Evolutionary conservation across 2,113 vertebrate genomes (phyloP), one percentile per base, ranked within the genome.

Genomic region (Camelus dromedarius): DNA sequence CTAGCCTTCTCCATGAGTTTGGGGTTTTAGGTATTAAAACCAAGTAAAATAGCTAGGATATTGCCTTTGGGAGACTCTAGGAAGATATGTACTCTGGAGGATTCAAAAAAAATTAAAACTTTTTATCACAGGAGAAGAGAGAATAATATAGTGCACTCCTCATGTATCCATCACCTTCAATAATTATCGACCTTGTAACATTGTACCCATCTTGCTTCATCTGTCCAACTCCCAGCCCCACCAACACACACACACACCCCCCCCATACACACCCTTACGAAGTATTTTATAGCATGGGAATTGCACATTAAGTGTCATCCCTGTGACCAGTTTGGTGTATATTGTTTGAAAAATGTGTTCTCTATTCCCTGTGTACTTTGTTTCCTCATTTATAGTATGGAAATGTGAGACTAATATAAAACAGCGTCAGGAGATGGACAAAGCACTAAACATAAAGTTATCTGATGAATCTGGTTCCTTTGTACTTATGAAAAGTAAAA

Each of bases 271-370:
- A 80, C 12, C 52, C 28, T 84, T 70, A 28, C 19, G n/a, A 91
- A 87, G 10, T 54, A 66, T 85, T 91, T 89, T 88, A 67, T 84
- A 91, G 22, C 11, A 13, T 77, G 38, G 38, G 13, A 80, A 82
- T 86, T 72, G 24, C 32, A 38, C 56, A 80, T 69, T 60, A 60
- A 91, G 16, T 85, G 42, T 77, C 76, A 32, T 46, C 5, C 42
- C 26, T 82, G 6, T 76, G 72, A 30, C 54, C 16, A 77, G 75
- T 15, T 91, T 81, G 13, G 46, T 89, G 32, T 89, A 85, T 69
- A 46, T 79, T 70, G 10, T 92, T 82, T 67, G 56, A 58, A 70
- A 95, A 93, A 92, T 58, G 28, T 72, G 38, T 94, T 93, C 20
- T 72, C 2, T 70, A n/a, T 76, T 48, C 20, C 20, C 19, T 7